phyloP scores from a whole-genome alignment of 2,797 vertebrate genomes.

The Delichon dasypus region DNA sequence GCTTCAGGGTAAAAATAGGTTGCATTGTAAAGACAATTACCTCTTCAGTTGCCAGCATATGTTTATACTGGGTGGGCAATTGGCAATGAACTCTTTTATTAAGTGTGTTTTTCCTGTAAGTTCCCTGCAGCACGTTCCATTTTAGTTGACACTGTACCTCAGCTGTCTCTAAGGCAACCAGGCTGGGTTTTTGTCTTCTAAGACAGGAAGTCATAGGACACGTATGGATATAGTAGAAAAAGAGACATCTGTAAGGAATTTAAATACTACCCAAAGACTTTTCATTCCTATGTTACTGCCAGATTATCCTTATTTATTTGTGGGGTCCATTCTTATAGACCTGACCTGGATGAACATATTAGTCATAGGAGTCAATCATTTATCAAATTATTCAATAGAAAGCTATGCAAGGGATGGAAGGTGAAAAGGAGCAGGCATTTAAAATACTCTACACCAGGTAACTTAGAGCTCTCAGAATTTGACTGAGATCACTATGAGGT shows the following conservation, averaged over 20 bases:
- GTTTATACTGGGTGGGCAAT: conserved; percentile 43
- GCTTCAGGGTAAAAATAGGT: not conserved
- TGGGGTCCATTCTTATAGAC: not conserved
- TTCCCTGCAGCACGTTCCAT: not conserved
- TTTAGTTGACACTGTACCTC: not conserved
- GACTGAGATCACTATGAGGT: not conserved
- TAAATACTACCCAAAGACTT: not conserved
- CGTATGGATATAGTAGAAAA: not conserved
- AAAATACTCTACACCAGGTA: not conserved
- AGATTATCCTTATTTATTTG: not conserved
- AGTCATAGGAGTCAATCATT: not conserved
- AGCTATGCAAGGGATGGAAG: not conserved
- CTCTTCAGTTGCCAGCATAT: not conserved
- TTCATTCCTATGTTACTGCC: not conserved
- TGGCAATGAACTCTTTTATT: conserved; percentile 6
- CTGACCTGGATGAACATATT: not conserved
- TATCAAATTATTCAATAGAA: not conserved
- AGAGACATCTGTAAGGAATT: not conserved
- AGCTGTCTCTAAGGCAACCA: conserved; percentile 19
- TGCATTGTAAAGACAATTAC: conserved; percentile 18
- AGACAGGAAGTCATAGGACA: not conserved
- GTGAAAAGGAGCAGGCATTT: not conserved
- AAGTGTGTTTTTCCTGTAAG: conserved; percentile 54
- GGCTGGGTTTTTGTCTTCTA: conserved; percentile 18
- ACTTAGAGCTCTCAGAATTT: not conserved